Evolutionary conservation across 2,888 invertebrate species (phyloP).

Genomic region (Melanostoma scalare): DNA sequence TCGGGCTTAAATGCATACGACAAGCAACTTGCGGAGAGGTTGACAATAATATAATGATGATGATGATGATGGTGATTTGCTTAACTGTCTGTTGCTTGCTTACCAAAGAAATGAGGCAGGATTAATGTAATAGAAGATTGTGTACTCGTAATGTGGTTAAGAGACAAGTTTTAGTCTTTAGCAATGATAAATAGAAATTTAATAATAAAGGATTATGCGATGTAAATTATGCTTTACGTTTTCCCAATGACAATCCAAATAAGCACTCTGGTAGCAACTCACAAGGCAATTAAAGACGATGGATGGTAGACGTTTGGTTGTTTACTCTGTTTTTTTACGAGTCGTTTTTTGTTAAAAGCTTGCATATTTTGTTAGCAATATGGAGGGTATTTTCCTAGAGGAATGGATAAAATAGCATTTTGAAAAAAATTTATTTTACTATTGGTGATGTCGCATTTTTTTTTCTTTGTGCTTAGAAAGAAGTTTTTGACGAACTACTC

Average conservation of each 20-base stretch:
- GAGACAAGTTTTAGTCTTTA: constrained; percentile 47
- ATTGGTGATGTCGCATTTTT: no score
- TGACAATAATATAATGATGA: constrained; percentile 53
- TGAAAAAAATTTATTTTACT: no score
- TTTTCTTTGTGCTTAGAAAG: no score
- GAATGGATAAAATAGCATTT: no score
- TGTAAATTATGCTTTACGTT: constrained; percentile 38
- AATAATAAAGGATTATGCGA: constrained; percentile 55
- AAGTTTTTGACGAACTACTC: no score
- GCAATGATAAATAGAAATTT: constrained; percentile 60
- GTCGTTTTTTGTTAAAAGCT: no score
- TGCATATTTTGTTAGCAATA: no score
- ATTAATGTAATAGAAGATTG: constrained; percentile 39
- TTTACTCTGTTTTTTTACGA: no score
- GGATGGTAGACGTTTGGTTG: no score
- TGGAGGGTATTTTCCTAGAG: no score
- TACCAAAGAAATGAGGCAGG: constrained; percentile 46
- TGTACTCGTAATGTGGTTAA: constrained; percentile 38
- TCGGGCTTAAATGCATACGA: constrained; percentile 27
- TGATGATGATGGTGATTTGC: constrained; percentile 55
- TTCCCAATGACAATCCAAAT: constrained; percentile 18
- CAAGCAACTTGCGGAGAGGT: constrained; percentile 34
- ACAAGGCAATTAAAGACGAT: no score
- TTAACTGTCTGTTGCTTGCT: constrained; percentile 63
- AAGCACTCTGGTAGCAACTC: background rate